Base-by-base conservation (phyloP, 2,888 invertebrate genomes). In the Stegophylla sp. region DNA sequence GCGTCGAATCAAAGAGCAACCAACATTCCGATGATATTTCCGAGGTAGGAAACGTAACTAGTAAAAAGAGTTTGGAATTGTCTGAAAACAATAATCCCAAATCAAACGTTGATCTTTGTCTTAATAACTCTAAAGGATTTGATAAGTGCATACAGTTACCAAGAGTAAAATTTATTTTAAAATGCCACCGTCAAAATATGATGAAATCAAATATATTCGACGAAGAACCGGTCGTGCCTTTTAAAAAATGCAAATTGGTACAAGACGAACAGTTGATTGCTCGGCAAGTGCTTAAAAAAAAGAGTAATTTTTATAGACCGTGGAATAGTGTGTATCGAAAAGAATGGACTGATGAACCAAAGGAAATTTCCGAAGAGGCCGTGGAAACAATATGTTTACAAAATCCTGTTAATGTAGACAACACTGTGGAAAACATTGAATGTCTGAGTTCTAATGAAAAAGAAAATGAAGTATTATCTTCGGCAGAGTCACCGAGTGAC, bases 121-220 rank as follows among this genome's bases (percentile, higher is more conserved):
- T 28, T 9, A 5, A 63, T 9, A 48, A n/a, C n/a, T 53, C 41
- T 0, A 48, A 23, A 64, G 34, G 12, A 7, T 48, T 26, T 23
- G 34, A 9, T 3, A 13, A 17, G 0, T 20, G 26, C 10, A 41
- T 5, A n/a, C 51, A 51, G 63, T 69, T 61, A 34, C 61, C 63
- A 26, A 67, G 41, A 63, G 69, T 79, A 9, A 79, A 79, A 26
- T 79, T 79, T 41, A 34, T 51, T 9, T 61, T 71, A 1, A 79
- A 79, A 34, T 41, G 61, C 20, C 28, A 63, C 17, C 26, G 9
- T 26, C 61, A n/a, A 51, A 79, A 20, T 41, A 41, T 79, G 59
- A 41, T 41, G 4, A 71, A 41, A n/a, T 71, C 1, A 51, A 79
- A 79, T 51, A 23, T 79, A 51, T 79, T 79, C 20, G 67, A 77